Evolutionary conservation across 2,797 vertebrate species (phyloP), one percentile per base, ranked within the genome.

Genomic region (Oreonectes daqikongensis): DNA sequence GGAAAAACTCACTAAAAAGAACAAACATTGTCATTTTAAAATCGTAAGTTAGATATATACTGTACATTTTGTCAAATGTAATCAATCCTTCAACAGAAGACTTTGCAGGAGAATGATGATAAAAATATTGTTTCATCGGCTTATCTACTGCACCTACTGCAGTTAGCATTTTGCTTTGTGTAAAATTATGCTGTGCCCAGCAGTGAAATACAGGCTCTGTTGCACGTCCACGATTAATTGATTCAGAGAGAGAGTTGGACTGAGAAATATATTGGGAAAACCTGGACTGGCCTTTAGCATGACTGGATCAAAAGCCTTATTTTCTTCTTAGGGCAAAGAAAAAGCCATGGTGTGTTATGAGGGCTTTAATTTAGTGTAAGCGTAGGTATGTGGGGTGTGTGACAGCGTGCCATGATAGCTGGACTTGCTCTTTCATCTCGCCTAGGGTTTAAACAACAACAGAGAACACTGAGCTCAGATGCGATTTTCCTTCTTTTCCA

Each of bases 361-460:
- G 28, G n/a, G 28, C 18, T 50, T 12, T 50, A 22, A 46, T 42
- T 66, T 17, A 5, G 44, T 28, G 15, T 46, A 46, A 66, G 42
- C 26, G 24, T 8, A 24, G 65, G 18, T 32, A 67, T 50, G 26
- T 48, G 42, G 17, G 3, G 3, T 48, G 61, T 40, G 42, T 66
- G 64, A 46, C 64, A 46, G 24, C 5, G 17, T 35, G 28, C 22
- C 26, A 30, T 48, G 64, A 17, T 48, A 50, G 28, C 28, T 35
- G 66, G 66, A 30, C 44, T 68, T 50, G 44, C 66, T 52, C 46
- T 68, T 68, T 68, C n/a, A 53, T 53, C 52, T 69, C 20, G n/a
- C 67, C 50, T 69, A 38, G 67, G 30, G 67, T 38, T 69, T 30
- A 53, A 69, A 38, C 11, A 1, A 24, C n/a, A 38, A 18, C 32